Base-by-base conservation (phyloP, 1,140 invertebrate species). In the Tenebrio molitor region DNA sequence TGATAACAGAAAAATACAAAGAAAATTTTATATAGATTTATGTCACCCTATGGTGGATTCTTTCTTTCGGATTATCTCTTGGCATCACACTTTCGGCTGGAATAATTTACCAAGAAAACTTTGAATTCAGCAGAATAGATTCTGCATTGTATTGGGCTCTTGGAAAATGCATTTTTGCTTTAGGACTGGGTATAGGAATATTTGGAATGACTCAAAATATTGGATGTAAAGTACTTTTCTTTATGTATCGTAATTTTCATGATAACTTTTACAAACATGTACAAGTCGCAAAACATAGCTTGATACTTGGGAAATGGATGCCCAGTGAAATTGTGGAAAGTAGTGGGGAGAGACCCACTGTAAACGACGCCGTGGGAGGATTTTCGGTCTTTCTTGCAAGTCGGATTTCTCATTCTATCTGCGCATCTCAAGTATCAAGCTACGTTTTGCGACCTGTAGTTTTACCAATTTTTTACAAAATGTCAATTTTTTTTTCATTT, bases 71-170 rank as follows among this genome's bases (percentile, higher is more conserved):
- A 42, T 53, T 77, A 23, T 75, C 75, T 17, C 46, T 77, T 16
- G 62, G 65, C n/a, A 50, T 79, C 2, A 41, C 78, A 14, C 25
- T 75, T 53, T 69, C 76, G 53, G 75, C 76, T 14, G 66, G 34
- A 10, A 15, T 62, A 33, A 33, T 33, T 4, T 33, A 33, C 29
- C 29, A 33, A 33, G 29, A 33, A 4, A 33, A 33, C 10, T 33
- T 5, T 33, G 4, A 4, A 33, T 33, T 5, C 10, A 33, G 4
- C 10, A 41, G 62, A 4, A 1, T 77, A 8, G 58, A 68, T 71
- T 75, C 77, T 39, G 77, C 78, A 10, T 14, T 79, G 5, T 79
- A 79, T 66, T 78, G 76, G 77, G 36, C 75, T 6, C 64, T 70
- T 25, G 77, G 77, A 3, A 77, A 75, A 74, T 76, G 73, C 50